These are phyloP conservation scores for Papilio helenus DNA, from an alignment of 1,140 invertebrate genomes.

Conservation along the genomic window DNA sequence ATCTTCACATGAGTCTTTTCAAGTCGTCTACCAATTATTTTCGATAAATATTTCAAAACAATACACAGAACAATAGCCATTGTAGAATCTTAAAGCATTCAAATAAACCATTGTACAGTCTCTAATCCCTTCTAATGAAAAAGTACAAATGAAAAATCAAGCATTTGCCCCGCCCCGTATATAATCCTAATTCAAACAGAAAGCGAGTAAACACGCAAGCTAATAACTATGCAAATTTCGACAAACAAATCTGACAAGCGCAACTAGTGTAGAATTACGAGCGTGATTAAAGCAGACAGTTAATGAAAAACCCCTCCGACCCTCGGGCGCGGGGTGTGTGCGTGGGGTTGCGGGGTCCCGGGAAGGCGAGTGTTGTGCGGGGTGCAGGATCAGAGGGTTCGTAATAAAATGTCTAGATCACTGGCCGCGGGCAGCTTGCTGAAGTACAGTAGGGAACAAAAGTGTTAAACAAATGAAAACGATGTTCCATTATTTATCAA, in stretches of 20 bases:
- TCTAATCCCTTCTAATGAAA: constrained; percentile 36
- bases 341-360: not conserved
- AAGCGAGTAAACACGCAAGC: constrained; percentile 36
- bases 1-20: not conserved
- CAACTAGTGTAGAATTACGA: constrained; percentile 46
- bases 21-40: no score
- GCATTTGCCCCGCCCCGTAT: constrained; percentile 7
- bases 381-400: constrained; percentile 35
- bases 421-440: constrained; percentile 47
- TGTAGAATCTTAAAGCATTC: constrained; percentile 13
- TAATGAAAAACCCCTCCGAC: constrained; percentile 46
- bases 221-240: constrained; percentile 64
- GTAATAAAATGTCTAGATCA: constrained; percentile 55
- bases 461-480: not conserved
- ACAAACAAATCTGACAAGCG: constrained; percentile 56
- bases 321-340: constrained; percentile 12
- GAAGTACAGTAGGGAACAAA: constrained; percentile 30
- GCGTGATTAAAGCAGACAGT: constrained; percentile 42
- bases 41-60: not conserved
- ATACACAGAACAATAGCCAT: not conserved
- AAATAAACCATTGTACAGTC: not conserved
- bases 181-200: constrained; percentile 35
- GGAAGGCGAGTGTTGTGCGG: constrained; percentile 33
- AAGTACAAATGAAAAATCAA: constrained; percentile 29
- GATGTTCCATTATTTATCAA: no score